Conservation (phyloP, 2,797 vertebrate genomes). For the Capromys pilorides region DNA sequence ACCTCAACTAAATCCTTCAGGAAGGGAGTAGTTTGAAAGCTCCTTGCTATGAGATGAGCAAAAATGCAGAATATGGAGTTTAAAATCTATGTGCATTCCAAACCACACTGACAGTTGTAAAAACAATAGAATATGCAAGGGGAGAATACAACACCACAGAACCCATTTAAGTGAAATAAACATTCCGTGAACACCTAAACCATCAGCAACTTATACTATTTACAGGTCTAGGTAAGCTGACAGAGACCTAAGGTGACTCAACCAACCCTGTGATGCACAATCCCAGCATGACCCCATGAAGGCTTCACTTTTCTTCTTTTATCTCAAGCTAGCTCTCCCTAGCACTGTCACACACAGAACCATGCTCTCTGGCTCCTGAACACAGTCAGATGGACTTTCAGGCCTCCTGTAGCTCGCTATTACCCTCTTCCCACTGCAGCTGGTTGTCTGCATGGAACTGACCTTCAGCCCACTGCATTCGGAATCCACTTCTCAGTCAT, state of each 20-base stretch:
- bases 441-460: background rate
- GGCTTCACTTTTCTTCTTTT: background rate
- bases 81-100: background rate
- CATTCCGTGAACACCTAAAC: background rate
- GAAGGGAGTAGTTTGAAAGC: background rate
- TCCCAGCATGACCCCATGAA: background rate
- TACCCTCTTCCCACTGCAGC: background rate
- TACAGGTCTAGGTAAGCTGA: background rate
- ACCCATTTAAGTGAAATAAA: background rate
- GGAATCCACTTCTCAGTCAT: background rate
- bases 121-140: background rate
- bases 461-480: background rate
- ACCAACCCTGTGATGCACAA: no score
- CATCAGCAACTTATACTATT: background rate
- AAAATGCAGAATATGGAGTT: background rate
- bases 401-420: background rate
- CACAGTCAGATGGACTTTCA: background rate
- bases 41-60: background rate
- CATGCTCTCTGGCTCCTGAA: background rate
- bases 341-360: background rate
- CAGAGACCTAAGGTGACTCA: background rate
- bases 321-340: background rate
- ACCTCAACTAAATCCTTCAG: background rate
- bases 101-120: background rate
- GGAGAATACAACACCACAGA: background rate